These are phyloP conservation scores for Emydocephalus ijimae DNA, from an alignment of 2,113 vertebrate genomes.

Conservation along the genomic window DNA sequence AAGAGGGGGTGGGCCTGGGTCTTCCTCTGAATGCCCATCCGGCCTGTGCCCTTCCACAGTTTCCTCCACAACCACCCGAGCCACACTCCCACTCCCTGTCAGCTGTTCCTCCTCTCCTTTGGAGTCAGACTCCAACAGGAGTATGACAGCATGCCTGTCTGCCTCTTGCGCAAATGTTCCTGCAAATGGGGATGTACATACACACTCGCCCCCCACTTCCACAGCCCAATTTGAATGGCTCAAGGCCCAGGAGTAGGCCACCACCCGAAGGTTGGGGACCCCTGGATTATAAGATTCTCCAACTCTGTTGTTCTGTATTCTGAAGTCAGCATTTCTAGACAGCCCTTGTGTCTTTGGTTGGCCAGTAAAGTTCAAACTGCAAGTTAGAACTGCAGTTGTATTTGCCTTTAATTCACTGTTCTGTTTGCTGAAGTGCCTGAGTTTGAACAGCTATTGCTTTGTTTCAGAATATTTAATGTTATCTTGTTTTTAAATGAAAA, in stretches of 20 bases:
- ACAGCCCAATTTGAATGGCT: too few species aligned
- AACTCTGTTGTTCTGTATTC: background rate
- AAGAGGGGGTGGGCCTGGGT: too few species aligned
- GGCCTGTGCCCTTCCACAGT: too few species aligned
- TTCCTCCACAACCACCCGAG: too few species aligned
- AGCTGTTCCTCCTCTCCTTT: too few species aligned
- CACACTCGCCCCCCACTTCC: background rate
- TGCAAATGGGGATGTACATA: background rate
- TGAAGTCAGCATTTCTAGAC: background rate
- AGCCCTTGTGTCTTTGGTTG: background rate
- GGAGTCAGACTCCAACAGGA: too few species aligned
- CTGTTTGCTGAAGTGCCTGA: background rate
- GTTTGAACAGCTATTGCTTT: background rate
- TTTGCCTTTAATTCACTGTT: background rate
- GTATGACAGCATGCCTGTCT: too few species aligned
- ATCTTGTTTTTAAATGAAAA: background rate
- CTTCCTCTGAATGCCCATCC: too few species aligned
- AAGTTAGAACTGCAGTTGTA: background rate
- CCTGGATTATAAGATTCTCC: background rate
- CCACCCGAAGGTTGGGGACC: background rate
- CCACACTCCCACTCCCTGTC: too few species aligned
- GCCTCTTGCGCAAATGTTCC: background rate
- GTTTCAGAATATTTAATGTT: background rate
- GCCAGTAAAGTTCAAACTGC: background rate
- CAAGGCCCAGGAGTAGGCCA: background rate